Evolutionary conservation across 2,797 vertebrate genomes (phyloP).

Genomic region (Gymnoscopelus microlampas): DNA sequence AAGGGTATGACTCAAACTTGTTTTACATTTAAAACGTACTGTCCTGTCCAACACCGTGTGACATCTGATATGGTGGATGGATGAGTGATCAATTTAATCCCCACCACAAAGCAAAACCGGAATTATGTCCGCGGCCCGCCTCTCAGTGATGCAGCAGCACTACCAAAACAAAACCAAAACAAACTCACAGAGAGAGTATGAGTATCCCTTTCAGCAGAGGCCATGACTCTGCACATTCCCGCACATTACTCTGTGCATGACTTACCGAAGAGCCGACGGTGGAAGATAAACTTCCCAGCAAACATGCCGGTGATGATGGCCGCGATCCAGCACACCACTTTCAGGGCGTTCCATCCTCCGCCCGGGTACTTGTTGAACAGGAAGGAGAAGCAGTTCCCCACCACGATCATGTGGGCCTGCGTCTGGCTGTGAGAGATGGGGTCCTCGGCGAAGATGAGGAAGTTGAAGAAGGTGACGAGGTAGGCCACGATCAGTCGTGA

Average conservation of each 20-base stretch:
- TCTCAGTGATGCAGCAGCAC: constrained; percentile 19
- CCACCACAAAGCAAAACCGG: too few species aligned
- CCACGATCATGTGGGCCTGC: constrained; percentile 94
- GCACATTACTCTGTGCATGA: constrained; percentile 62
- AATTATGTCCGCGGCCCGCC: background rate
- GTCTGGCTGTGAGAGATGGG: constrained; percentile 97
- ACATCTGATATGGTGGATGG: too few species aligned
- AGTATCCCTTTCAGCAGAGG: constrained; percentile 16
- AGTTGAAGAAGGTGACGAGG: constrained; percentile 98
- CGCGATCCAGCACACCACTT: constrained; percentile 92
- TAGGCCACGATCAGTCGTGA: constrained; percentile 95
- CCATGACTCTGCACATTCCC: constrained; percentile 69
- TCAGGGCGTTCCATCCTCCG: constrained; percentile 90
- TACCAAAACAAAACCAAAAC: constrained; percentile 30
- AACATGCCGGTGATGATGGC: constrained; percentile 91
- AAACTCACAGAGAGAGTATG: constrained; percentile 2
- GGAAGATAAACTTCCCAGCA: constrained; percentile 96
- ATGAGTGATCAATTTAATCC: too few species aligned
- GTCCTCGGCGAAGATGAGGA: constrained; percentile 97
- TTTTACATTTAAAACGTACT: too few species aligned
- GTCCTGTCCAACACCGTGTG: too few species aligned
- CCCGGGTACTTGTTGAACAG: constrained; percentile 95
- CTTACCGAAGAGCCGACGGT: constrained; percentile 96
- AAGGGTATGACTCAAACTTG: too few species aligned
- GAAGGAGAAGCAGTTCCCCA: constrained; percentile 99